These are phyloP conservation scores for Bergia sp. DNA, from an alignment of 92 coral and sea anemone genomes.

Conservation along the genomic window DNA sequence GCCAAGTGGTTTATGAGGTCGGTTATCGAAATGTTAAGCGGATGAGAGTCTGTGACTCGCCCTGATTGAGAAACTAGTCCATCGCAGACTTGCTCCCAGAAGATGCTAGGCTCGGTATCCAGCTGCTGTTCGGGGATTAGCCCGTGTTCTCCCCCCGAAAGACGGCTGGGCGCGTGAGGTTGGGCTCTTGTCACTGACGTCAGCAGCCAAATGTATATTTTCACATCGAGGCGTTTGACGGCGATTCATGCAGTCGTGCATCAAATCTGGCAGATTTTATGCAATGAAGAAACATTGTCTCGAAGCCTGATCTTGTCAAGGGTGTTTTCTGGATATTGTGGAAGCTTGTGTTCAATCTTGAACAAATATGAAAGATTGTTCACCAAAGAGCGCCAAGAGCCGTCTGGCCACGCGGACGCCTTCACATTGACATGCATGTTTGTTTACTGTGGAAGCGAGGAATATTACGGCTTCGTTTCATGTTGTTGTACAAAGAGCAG, in stretches of 20 bases:
- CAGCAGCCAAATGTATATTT: too few species aligned
- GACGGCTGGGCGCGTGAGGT: too few species aligned
- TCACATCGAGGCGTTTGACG: neutral
- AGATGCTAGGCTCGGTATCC: too few species aligned
- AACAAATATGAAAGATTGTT: constrained; percentile 17
- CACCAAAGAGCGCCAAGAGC: constrained; percentile 5
- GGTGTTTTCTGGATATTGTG: constrained; percentile 24
- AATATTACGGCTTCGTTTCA: constrained; percentile 28
- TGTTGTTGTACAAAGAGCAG: constrained; percentile 36
- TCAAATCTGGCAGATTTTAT: neutral
- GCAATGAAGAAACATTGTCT: constrained; percentile 21
- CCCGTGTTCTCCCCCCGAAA: too few species aligned
- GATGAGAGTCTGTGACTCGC: too few species aligned
- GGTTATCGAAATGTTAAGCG: too few species aligned
- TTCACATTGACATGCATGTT: constrained; percentile 19
- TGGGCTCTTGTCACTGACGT: too few species aligned
- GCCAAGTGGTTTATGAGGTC: too few species aligned
- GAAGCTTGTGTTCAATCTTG: constrained; percentile 30
- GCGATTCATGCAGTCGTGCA: neutral
- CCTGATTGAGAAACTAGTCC: too few species aligned
- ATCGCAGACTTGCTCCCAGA: too few species aligned
- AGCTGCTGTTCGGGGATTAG: too few species aligned
- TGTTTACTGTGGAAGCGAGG: constrained; percentile 33
- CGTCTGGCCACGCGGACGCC: constrained; percentile 29
- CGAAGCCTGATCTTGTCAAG: constrained; percentile 36